phyloP scores from a whole-genome alignment of 2,888 invertebrate genomes.

The Coelinius sp. region DNA sequence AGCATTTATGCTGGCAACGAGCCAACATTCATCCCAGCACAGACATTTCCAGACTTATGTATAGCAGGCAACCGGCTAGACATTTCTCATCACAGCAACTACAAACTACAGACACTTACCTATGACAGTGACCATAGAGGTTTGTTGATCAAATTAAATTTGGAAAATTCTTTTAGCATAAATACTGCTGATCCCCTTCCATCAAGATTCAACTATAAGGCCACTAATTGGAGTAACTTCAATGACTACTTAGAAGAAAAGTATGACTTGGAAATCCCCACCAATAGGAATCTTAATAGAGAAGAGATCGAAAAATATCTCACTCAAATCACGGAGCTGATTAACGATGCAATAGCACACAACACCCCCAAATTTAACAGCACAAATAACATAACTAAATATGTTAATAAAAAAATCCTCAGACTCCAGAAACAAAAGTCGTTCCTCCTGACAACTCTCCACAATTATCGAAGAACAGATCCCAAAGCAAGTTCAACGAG shows the following conservation, averaged over 20 bases:
- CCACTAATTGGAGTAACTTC: slow-evolving; percentile 8
- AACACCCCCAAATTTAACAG: not conserved
- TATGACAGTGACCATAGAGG: slow-evolving; percentile 33
- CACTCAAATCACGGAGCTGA: not conserved
- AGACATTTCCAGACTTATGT: slow-evolving; percentile 20
- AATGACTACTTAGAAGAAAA: not conserved
- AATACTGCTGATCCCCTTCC: not conserved
- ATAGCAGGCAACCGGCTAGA: slow-evolving; percentile 2
- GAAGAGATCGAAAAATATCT: no score
- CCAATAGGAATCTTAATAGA: not conserved
- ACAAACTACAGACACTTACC: not conserved
- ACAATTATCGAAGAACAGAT: not conserved
- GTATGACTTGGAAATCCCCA: not conserved
- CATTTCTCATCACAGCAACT: not conserved
- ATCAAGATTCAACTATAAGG: slow-evolving; percentile 17
- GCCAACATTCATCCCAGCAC: not conserved
- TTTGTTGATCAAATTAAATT: not conserved
- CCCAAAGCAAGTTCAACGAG: not conserved
- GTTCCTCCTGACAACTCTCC: not conserved
- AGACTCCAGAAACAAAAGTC: slow-evolving; percentile 3
- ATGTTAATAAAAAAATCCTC: not conserved
- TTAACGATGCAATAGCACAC: not conserved
- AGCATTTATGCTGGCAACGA: not conserved
- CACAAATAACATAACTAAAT: not conserved
- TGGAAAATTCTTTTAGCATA: not conserved